phyloP scores from a whole-genome alignment of 2,797 vertebrate genomes.

The Onychomys arenicola region DNA sequence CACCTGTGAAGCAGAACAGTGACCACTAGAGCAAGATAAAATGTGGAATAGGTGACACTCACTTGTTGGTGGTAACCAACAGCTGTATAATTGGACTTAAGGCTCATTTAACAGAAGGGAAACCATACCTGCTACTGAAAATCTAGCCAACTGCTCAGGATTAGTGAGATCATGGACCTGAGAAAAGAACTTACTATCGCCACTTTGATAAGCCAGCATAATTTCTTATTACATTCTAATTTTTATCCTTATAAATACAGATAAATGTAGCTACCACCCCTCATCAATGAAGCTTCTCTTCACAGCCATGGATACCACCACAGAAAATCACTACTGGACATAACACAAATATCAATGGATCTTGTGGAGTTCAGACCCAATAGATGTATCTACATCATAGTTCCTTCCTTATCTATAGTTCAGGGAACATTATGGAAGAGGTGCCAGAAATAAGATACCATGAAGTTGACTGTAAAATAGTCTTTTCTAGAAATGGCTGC shows the following conservation, averaged over 20 bases:
- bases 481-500: too few relatives aligned
- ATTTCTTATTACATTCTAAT: background rate
- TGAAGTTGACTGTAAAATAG: too few relatives aligned
- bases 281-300: background rate
- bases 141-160: background rate
- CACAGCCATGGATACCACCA: background rate
- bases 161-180: background rate
- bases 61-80: background rate
- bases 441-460: too few relatives aligned
- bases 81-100: background rate
- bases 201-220: background rate
- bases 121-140: background rate
- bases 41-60: background rate
- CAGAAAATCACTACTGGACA: background rate
- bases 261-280: background rate
- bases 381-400: background rate
- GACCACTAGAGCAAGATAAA: background rate
- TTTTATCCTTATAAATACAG: background rate
- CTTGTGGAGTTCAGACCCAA: background rate
- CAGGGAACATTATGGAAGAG: background rate
- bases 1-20: background rate
- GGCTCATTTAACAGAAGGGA: background rate
- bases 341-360: background rate
- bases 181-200: background rate
- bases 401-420: background rate